phyloP scores from a whole-genome alignment of 2,888 invertebrate genomes.

The Acleris sparsana region DNA sequence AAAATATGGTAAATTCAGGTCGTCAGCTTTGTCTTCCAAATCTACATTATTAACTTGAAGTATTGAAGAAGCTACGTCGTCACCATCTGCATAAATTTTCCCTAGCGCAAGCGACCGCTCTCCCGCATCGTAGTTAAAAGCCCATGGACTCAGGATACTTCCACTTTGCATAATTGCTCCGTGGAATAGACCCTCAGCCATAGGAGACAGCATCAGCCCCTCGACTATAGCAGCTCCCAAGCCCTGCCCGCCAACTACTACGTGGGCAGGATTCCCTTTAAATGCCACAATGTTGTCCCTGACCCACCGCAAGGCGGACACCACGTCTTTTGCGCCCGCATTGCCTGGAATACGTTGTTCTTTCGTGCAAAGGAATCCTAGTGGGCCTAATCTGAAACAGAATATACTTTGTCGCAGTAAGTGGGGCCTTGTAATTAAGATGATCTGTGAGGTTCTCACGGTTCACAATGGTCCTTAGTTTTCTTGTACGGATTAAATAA shows the following conservation, averaged over 20 bases:
- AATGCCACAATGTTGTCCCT: conserved; percentile 75
- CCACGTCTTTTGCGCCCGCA: conserved; percentile 68
- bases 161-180: conserved; percentile 74
- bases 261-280: conserved; percentile 65
- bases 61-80: conserved; percentile 44
- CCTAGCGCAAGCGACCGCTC: conserved; percentile 54
- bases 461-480: too few species aligned
- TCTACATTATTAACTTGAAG: conserved; percentile 49
- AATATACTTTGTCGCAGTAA: too few species aligned
- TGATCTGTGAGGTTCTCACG: too few species aligned
- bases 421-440: too few species aligned
- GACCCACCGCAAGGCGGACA: conserved; percentile 69
- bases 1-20: conserved; percentile 60
- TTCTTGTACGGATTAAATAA: too few species aligned
- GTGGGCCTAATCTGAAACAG: conserved; percentile 60
- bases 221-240: conserved; percentile 73
- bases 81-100: conserved; percentile 42
- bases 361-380: conserved; percentile 66
- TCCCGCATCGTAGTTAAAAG: conserved; percentile 69
- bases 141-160: conserved; percentile 67
- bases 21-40: conserved; percentile 52
- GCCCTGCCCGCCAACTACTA: conserved; percentile 68
- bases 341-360: conserved; percentile 70
- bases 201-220: conserved; percentile 58
- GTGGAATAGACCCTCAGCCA: conserved; percentile 61